A percentile compares a stretch with the other conserved stretches of the same genome.
These are phyloP conservation scores for Rostratula benghalensis DNA, from an alignment of 2,113 vertebrate species.

Conservation along the genomic window DNA sequence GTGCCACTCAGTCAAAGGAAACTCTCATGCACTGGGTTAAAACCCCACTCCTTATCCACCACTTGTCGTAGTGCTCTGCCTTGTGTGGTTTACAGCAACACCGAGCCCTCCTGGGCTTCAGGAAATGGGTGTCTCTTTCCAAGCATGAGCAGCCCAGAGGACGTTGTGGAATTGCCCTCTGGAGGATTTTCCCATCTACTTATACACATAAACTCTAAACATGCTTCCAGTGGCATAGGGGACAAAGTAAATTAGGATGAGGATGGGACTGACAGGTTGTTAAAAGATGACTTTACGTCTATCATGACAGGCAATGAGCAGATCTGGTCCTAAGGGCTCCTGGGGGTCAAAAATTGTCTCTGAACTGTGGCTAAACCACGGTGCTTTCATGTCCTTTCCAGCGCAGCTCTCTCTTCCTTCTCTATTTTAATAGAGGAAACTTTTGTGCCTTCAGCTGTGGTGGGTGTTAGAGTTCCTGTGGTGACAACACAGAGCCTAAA, in stretches of 20 bases:
- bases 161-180: not conserved
- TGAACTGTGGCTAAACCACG: not conserved
- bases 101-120: not conserved
- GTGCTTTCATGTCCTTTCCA: not conserved
- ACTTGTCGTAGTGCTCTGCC: not conserved
- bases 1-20: not conserved
- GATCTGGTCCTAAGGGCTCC: not conserved
- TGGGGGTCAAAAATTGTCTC: not conserved
- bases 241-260: not conserved
- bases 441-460: not conserved
- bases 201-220: not conserved
- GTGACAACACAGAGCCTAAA: not conserved
- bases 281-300: not conserved
- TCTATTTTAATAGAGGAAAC: not conserved
- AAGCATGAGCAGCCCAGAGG: not conserved
- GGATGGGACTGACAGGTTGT: not conserved
- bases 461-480: not conserved
- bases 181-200: accelerated
- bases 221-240: not conserved
- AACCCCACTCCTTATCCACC: not conserved
- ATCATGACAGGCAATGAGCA: not conserved
- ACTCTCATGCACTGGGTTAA: not conserved
- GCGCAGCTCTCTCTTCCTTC: not conserved
- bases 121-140: not conserved
- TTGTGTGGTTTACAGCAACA: not conserved